Evolutionary conservation across 2,113 vertebrate genomes (phyloP).

Genomic region (Anoplopoma fimbria): DNA sequence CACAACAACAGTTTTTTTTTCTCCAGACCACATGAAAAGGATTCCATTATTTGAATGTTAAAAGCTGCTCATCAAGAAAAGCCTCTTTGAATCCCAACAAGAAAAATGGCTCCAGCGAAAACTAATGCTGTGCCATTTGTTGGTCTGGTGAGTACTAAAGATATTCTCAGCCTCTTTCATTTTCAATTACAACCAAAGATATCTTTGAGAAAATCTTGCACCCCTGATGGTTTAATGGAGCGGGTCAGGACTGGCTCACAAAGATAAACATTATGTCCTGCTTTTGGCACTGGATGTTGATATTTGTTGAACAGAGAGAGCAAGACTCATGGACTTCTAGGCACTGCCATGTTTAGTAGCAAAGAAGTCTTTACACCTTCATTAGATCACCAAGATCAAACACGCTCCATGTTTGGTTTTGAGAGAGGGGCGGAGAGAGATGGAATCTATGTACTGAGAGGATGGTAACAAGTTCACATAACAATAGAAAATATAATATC

Average conservation of each 20-base stretch:
- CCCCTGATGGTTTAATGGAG: conserved; percentile 27
- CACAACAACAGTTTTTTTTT: conserved; percentile 45
- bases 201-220: conserved; percentile 45
- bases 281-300: conserved; percentile 1
- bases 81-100: conserved; percentile 41
- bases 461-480: neutral
- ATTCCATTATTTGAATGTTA: conserved; percentile 50
- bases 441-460: neutral
- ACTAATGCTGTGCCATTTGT: conserved; percentile 14
- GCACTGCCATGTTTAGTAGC: conserved; percentile 39
- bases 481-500: neutral
- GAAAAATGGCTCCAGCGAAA: conserved; percentile 40
- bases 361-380: conserved; percentile 6
- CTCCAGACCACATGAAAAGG: conserved; percentile 68
- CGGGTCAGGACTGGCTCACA: conserved; percentile 9
- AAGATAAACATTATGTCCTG: conserved; percentile 44
- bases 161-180: conserved; percentile 2
- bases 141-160: conserved; percentile 48
- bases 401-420: conserved; percentile 17
- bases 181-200: conserved; percentile 39
- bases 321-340: neutral
- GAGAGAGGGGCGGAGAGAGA: neutral
- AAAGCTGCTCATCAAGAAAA: conserved; percentile 60
- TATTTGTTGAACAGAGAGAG: conserved; percentile 10
- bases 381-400: neutral